Conservation (phyloP, 2,797 vertebrate genomes). For the Scolopax bukidnonensis region DNA sequence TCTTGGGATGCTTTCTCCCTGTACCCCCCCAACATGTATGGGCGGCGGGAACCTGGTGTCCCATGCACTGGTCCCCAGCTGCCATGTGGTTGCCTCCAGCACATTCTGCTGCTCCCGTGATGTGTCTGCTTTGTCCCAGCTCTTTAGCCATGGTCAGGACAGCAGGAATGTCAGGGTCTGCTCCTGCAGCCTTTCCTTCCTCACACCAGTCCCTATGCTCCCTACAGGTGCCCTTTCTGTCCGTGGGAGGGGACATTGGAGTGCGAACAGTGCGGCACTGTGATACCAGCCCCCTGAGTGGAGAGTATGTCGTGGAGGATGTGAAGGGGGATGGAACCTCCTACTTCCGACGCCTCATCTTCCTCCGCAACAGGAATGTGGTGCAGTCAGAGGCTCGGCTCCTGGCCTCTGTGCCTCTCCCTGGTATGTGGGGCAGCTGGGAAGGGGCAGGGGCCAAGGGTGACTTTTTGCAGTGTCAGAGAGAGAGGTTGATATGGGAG, state of each 20-base stretch:
- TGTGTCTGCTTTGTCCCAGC: fast-evolving
- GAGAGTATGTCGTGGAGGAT: constrained; percentile 91
- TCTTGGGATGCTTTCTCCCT: background rate
- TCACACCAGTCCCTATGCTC: background rate
- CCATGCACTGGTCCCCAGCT: background rate
- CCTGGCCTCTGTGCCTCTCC: constrained; percentile 42
- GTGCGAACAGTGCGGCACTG: constrained; percentile 84
- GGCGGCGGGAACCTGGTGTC: background rate
- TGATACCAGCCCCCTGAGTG: constrained; percentile 86
- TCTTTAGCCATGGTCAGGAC: background rate
- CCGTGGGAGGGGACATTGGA: constrained; percentile 92
- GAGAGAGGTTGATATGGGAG: background rate
- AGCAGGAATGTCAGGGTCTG: background rate
- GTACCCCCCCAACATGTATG: fast-evolving
- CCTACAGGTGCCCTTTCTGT: constrained; percentile 93
- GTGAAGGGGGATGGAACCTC: constrained; percentile 87
- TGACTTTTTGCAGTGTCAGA: background rate
- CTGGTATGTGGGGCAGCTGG: constrained; percentile 27
- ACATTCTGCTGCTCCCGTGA: background rate
- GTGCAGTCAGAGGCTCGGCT: constrained; percentile 94
- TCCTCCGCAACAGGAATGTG: constrained; percentile 88
- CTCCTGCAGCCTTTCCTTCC: background rate
- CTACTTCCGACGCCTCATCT: constrained; percentile 90
- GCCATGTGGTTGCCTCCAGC: background rate
- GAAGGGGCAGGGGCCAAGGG: background rate